Percentiles rank a stretch among this genome's conserved stretches.
Conservation (phyloP, 2,113 vertebrate species). For the Rhynchomys soricoides region DNA sequence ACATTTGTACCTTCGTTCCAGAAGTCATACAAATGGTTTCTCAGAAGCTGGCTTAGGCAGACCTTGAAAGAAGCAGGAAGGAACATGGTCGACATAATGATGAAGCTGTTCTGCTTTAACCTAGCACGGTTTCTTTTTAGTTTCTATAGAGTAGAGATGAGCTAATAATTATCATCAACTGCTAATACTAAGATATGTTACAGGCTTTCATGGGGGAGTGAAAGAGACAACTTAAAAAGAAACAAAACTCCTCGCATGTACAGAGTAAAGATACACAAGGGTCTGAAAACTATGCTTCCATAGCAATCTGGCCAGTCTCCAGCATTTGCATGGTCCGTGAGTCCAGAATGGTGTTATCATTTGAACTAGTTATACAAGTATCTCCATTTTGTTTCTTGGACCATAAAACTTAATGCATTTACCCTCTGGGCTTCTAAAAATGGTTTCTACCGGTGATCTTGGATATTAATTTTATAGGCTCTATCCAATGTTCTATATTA, state of each 20-base stretch:
- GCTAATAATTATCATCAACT: background rate
- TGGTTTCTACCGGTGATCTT: background rate
- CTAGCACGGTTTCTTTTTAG: background rate
- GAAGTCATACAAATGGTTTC: background rate
- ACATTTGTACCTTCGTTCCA: background rate
- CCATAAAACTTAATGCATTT: background rate
- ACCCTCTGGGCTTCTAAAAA: background rate
- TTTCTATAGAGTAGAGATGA: slow-evolving; percentile 6
- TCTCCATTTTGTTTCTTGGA: background rate
- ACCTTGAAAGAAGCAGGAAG: background rate
- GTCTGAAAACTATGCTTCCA: background rate
- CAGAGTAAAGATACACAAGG: background rate
- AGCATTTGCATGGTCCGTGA: background rate
- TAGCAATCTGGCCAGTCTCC: background rate
- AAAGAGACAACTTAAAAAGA: background rate
- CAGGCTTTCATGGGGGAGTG: background rate
- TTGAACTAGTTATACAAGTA: background rate
- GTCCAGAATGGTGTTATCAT: background rate
- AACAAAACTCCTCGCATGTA: background rate
- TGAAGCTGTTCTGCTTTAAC: background rate
- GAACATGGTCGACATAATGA: background rate
- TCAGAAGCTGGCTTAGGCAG: background rate
- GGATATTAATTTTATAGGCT: slow-evolving; percentile 35
- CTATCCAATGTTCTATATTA: background rate
- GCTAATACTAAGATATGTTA: background rate